Evolutionary conservation across 2,797 vertebrate genomes (phyloP).

Genomic region (Rhabdophis nuchalis): DNA sequence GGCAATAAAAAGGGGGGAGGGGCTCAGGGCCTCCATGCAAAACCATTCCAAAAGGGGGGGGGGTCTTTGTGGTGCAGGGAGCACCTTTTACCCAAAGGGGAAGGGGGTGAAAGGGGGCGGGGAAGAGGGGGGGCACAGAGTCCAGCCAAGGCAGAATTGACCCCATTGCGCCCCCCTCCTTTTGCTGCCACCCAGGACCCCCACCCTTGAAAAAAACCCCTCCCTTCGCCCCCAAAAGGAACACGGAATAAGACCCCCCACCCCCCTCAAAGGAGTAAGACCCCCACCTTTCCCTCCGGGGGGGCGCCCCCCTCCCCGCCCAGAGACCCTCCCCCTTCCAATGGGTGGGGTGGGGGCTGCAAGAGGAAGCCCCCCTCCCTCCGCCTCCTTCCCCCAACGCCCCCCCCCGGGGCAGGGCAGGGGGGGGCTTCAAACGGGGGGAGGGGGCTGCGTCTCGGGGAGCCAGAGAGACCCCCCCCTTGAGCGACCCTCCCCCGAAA

Average conservation of each 20-base stretch:
- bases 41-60: too few species aligned
- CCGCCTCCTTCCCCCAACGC: not conserved
- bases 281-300: not conserved
- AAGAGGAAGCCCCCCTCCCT: not conserved
- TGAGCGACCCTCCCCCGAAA: not conserved
- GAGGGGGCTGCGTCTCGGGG: not conserved
- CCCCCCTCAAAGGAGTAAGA: not conserved
- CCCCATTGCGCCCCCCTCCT: not conserved
- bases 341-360: not conserved
- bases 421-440: not conserved
- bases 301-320: not conserved
- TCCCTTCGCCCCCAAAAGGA: not conserved
- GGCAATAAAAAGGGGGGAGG: not conserved
- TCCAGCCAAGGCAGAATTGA: not conserved
- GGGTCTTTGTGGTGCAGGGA: not conserved
- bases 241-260: not conserved
- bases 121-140: not conserved
- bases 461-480: not conserved
- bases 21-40: too few species aligned
- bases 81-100: not conserved
- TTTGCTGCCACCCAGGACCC: conserved; percentile 20
- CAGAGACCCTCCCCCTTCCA: not conserved
- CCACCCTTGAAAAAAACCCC: not conserved
- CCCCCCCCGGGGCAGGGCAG: not conserved
- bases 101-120: not conserved